Conservation (phyloP, 2,113 vertebrate genomes). For the Gnathonemus longibarbis region DNA sequence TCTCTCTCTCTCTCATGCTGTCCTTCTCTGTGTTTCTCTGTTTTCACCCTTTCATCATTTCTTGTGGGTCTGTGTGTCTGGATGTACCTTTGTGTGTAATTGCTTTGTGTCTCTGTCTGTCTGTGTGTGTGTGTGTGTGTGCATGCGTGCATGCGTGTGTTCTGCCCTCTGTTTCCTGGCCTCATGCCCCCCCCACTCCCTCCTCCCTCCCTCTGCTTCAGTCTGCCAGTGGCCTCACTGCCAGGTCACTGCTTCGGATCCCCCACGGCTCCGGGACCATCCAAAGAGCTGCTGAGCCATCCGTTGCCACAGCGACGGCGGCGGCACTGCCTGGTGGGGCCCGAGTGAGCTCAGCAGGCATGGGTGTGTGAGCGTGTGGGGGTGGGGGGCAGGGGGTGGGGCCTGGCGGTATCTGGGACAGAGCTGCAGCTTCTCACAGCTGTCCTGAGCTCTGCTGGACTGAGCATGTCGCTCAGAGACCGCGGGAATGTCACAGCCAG, state of each 20-base stretch:
- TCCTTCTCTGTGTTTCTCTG: background rate
- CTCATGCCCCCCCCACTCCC: background rate
- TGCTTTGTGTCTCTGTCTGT: background rate
- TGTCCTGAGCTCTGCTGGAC: slow-evolving; percentile 19
- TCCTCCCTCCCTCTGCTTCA: background rate
- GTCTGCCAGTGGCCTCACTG: slow-evolving; percentile 43
- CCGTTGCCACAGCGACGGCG: slow-evolving; percentile 56
- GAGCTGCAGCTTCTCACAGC: slow-evolving; percentile 12
- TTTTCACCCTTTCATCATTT: background rate
- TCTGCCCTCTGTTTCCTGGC: slow-evolving; percentile 18
- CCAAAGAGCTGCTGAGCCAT: slow-evolving; percentile 52
- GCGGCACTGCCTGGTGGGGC: slow-evolving; percentile 29
- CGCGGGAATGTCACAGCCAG: slow-evolving; percentile 53
- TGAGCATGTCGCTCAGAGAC: slow-evolving; percentile 38
- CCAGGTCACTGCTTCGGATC: slow-evolving; percentile 59
- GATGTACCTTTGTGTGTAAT: background rate
- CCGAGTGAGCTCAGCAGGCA: slow-evolving; percentile 38
- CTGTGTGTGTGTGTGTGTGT: background rate
- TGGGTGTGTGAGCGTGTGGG: slow-evolving; percentile 33
- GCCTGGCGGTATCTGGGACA: slow-evolving; percentile 19
- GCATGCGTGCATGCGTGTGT: slow-evolving; percentile 12
- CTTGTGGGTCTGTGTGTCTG: background rate
- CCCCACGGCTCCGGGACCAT: slow-evolving; percentile 49
- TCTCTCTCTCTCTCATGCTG: background rate
- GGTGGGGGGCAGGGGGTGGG: background rate